Base-by-base conservation (phyloP, 2,113 vertebrate genomes). In the Nothocercus nigrocapillus region DNA sequence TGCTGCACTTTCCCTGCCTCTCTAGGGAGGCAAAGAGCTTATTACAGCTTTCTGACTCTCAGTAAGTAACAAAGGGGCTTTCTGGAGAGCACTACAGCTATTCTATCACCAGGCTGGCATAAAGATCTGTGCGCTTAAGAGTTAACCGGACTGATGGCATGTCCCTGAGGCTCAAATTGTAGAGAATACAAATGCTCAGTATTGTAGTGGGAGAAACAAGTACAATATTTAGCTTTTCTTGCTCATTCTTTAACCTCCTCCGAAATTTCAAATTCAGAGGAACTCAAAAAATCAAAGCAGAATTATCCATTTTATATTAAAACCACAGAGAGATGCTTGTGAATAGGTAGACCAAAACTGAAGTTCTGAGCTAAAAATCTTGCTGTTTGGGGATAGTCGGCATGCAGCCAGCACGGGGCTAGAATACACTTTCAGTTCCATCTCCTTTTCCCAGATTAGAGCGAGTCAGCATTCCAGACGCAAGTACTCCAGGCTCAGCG, bases 221-320 rank as follows among this genome's bases (percentile, higher is more conserved):
- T 24, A 34, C 36, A 40, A 42, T 63, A 95, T 82, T 83, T 78
- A 28, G 36, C 19, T 95, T 5, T 81, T 93, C 90, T 78, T 86
- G 79, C 20, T 77, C 42, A 49, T 67, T 90, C 90, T 89, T 95
- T 85, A 88, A 95, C 94, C 82, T 76, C 34, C 19, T 70, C 53
- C 42, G 5, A 42, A 78, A 75, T 82, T 85, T 93, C 75, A 42
- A 58, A 51, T 42, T 53, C 47, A 51, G 16, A 68, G 28, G 42
- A 86, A 66, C 21, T 61, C 28, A 80, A 32, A 70, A 88, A 78
- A 63, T 93, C 63, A 74, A 88, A 85, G 70, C 13, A 89, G 87
- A 93, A 83, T 56, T 5, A 85, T 78, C 49, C 22, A 19, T 42
- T 93, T 88, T 49, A 45, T 61, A 92, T 82, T 47, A 81, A 93